A percentile compares a stretch with the other conserved stretches of the same genome.
Evolutionary conservation across 2,113 vertebrate species (phyloP).

Genomic region (Myrmophylax atrothorax): DNA sequence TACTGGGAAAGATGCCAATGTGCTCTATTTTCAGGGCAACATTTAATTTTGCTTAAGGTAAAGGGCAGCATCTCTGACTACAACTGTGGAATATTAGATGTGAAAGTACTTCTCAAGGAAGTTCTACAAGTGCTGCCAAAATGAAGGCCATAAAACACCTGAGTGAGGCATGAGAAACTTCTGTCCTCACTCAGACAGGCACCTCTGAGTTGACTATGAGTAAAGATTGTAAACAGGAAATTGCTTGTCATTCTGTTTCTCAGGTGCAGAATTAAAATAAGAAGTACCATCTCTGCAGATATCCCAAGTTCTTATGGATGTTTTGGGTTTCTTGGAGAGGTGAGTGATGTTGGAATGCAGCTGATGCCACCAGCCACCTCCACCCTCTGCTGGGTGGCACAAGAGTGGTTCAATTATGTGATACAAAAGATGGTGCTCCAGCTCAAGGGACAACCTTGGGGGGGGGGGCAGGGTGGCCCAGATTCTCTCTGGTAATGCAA

Average conservation of each 20-base stretch:
- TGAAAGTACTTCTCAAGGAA: slow-evolving; percentile 48
- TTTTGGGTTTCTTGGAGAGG: background rate
- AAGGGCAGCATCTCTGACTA: slow-evolving; percentile 36
- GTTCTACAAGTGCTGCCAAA: slow-evolving; percentile 59
- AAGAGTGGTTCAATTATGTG: accelerated
- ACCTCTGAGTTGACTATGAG: slow-evolving; percentile 49
- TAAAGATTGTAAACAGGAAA: slow-evolving; percentile 33
- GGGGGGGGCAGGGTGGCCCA: background rate
- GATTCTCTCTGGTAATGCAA: background rate
- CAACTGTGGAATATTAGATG: slow-evolving; percentile 40
- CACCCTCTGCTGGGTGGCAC: background rate
- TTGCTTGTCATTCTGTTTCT: slow-evolving; percentile 16
- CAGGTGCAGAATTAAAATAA: background rate
- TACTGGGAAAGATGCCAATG: slow-evolving; percentile 22
- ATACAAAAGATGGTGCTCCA: background rate
- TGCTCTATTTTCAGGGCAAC: slow-evolving; percentile 26
- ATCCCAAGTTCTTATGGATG: background rate
- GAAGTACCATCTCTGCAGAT: background rate
- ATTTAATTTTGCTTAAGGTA: slow-evolving; percentile 67
- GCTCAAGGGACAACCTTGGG: background rate
- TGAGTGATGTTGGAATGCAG: background rate
- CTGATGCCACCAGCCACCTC: background rate
- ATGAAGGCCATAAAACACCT: slow-evolving; percentile 65
- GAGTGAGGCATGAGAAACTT: slow-evolving; percentile 41
- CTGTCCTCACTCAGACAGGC: slow-evolving; percentile 37